phyloP scores from a whole-genome alignment of 2,113 vertebrate genomes.

The Seriola quinqueradiata region DNA sequence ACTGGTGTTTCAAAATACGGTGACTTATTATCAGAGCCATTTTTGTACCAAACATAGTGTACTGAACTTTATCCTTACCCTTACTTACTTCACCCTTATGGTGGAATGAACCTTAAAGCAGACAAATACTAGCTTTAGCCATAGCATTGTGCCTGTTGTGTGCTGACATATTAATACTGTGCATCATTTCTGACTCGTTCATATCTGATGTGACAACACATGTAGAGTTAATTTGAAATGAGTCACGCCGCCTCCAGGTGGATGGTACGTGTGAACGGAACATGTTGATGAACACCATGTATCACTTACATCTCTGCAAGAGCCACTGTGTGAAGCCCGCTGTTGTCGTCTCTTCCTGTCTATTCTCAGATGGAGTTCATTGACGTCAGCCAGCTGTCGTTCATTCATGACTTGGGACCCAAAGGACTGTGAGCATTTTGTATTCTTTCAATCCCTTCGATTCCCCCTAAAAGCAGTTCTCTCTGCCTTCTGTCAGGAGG shows the following conservation, averaged over 20 bases:
- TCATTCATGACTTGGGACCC: conserved; percentile 96
- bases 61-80: neutral
- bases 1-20: neutral
- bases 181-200: conserved; percentile 1
- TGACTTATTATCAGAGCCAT: neutral
- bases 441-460: neutral
- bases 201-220: neutral
- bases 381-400: conserved; percentile 96
- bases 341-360: conserved; percentile 37
- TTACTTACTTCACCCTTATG: neutral
- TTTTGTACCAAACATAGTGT: neutral
- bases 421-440: conserved; percentile 95
- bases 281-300: neutral
- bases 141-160: too few species aligned
- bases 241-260: conserved; percentile 1
- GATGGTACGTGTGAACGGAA: neutral
- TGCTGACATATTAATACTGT: neutral
- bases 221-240: neutral
- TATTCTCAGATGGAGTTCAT: conserved; percentile 95
- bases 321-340: conserved; percentile 13
- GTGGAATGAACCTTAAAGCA: neutral
- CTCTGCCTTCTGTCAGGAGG: neutral
- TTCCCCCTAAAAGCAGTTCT: neutral
- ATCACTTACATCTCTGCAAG: neutral
- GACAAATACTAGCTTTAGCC: neutral